Evolutionary conservation across 2,888 invertebrate species (phyloP).

Genomic region (Tipula lateralis): DNA sequence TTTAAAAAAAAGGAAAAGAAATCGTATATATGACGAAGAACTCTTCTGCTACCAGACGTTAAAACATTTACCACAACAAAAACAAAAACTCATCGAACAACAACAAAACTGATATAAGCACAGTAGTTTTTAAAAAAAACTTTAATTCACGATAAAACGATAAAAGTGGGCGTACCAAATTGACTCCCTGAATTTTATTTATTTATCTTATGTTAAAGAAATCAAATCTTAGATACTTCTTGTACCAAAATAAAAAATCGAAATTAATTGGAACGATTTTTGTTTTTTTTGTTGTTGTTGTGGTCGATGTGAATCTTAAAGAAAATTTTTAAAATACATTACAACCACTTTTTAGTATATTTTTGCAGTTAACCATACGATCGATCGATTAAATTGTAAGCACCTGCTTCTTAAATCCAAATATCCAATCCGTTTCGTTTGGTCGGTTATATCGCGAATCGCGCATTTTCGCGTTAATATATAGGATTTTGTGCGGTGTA

Average conservation of each 20-base stretch:
- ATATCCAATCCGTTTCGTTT: background rate
- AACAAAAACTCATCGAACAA: background rate
- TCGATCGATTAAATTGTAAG: background rate
- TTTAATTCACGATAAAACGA: constrained; percentile 24
- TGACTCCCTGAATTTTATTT: constrained; percentile 24
- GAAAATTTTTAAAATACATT: background rate
- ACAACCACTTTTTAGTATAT: background rate
- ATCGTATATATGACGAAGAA: background rate
- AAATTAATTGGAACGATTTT: constrained; percentile 20
- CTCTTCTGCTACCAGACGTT: background rate
- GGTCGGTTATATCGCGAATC: background rate
- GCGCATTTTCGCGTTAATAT: background rate
- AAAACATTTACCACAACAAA: background rate
- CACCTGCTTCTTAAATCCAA: background rate
- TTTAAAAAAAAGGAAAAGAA: background rate
- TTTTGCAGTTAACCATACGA: background rate
- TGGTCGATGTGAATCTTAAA: background rate
- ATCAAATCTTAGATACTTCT: constrained; percentile 4
- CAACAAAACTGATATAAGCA: background rate
- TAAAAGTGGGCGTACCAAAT: constrained; percentile 24
- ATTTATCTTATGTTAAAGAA: constrained; percentile 4
- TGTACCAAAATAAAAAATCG: background rate
- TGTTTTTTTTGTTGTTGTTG: no score
- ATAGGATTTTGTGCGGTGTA: background rate
- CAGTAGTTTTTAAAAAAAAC: background rate